Evolutionary conservation across 2,888 invertebrate genomes (phyloP).

Genomic region (Antheraea assamensis): DNA sequence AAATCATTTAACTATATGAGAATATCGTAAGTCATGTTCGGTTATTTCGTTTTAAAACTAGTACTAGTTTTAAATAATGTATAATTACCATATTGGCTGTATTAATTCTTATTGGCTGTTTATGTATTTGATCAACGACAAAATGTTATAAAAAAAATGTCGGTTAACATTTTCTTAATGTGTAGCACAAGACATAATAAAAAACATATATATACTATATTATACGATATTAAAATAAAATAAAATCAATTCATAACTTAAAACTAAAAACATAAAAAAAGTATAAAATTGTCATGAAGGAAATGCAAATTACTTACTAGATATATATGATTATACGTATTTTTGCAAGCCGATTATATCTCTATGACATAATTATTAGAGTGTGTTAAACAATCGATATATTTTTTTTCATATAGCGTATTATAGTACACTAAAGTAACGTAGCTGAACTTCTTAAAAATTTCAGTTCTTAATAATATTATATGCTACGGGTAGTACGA

Average conservation of each 20-base stretch:
- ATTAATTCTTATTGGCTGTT: too few relatives aligned
- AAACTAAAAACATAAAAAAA: not conserved
- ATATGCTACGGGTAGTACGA: not conserved
- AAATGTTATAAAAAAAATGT: not conserved
- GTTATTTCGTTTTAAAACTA: not conserved
- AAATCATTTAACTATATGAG: not conserved
- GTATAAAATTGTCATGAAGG: not conserved
- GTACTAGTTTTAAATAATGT: too few relatives aligned
- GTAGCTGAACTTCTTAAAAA: not conserved
- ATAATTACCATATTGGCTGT: too few relatives aligned
- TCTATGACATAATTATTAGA: not conserved
- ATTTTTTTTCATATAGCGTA: not conserved
- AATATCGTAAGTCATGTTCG: not conserved
- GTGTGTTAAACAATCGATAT: not conserved
- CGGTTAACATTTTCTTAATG: not conserved
- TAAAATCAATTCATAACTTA: not conserved
- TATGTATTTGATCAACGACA: not conserved
- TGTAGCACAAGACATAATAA: not conserved
- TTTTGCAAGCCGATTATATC: not conserved
- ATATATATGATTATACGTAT: not conserved
- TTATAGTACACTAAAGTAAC: not conserved
- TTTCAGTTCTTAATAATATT: not conserved
- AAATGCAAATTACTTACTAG: not conserved
- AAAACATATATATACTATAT: not conserved
- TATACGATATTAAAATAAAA: not conserved